Evolutionary conservation across 2,888 invertebrate genomes (phyloP).

Genomic region (Euphydryas editha): DNA sequence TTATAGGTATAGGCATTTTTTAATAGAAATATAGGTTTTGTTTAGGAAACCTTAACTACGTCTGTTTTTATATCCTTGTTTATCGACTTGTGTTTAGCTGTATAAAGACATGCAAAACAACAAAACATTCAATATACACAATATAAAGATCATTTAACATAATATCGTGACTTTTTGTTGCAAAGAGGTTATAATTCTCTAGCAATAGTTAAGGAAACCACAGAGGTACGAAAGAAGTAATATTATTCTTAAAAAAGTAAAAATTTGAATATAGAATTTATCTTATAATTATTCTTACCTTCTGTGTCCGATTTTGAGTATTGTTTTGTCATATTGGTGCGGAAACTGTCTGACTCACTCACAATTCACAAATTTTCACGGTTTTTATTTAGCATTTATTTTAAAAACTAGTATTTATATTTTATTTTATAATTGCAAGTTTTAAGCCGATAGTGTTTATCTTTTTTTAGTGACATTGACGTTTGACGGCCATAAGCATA

Average conservation of each 20-base stretch:
- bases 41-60: background rate
- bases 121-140: constrained; percentile 1
- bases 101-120: constrained; percentile 2
- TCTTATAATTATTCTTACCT: constrained; percentile 20
- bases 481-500: background rate
- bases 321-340: constrained; percentile 20
- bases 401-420: background rate
- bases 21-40: too few relatives aligned
- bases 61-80: constrained; percentile 2
- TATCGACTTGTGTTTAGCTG: background rate
- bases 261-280: background rate
- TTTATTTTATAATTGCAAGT: background rate
- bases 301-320: constrained; percentile 7
- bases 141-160: background rate
- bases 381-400: background rate
- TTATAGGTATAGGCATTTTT: too few relatives aligned
- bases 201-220: background rate
- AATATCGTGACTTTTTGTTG: background rate
- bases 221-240: background rate
- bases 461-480: constrained; percentile 10
- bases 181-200: background rate
- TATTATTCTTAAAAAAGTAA: background rate
- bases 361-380: background rate
- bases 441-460: constrained; percentile 6
- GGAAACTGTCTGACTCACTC: background rate